A percentile compares a stretch with the other conserved stretches of the same genome.
These are phyloP conservation scores for Notolepis coatsorum DNA, from an alignment of 2,797 vertebrate genomes.

Conservation along the genomic window DNA sequence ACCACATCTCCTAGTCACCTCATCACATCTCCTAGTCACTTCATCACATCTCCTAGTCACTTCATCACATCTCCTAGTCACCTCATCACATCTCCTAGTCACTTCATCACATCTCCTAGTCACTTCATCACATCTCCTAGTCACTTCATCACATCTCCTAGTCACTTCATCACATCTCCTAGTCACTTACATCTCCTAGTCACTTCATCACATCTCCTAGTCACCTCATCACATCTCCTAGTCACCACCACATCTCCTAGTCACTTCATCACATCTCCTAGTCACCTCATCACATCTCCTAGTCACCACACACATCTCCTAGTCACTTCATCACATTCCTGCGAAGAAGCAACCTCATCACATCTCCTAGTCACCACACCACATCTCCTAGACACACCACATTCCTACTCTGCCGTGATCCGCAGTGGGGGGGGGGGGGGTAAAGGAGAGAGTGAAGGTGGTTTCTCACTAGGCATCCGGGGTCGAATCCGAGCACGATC, in stretches of 20 bases:
- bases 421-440: constrained; percentile 23
- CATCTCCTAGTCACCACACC: constrained; percentile 45
- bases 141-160: constrained; percentile 52
- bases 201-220: no score
- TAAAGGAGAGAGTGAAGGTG: constrained; percentile 15
- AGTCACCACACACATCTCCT: no score
- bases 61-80: no score
- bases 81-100: no score
- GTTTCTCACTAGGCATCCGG: no score
- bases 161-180: constrained; percentile 47
- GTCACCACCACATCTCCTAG: constrained; percentile 50
- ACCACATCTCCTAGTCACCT: no score
- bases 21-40: no score
- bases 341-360: constrained; percentile 58
- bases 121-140: constrained; percentile 41
- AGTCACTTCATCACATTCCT: no score
- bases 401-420: constrained; percentile 50
- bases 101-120: constrained; percentile 6
- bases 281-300: constrained; percentile 47
- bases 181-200: no score
- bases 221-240: no score
- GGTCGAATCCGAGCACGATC: no score
- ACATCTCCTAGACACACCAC: constrained; percentile 40
- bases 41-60: no score
- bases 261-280: constrained; percentile 52